Conservation (phyloP, 2,113 vertebrate genomes). For the Nothobranchius kuhntae region DNA sequence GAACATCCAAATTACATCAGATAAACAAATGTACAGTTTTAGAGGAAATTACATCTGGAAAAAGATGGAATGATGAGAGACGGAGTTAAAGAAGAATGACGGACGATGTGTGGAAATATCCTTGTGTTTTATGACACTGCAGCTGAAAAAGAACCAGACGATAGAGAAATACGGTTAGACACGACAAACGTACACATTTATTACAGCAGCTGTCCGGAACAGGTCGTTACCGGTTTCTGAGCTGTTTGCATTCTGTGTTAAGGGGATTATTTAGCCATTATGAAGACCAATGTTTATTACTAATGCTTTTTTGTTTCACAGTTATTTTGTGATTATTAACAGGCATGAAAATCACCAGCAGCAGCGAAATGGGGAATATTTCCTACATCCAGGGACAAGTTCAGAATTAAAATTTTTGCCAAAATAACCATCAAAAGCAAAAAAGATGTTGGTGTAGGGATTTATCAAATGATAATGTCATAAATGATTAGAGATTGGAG, state of each 20-base stretch:
- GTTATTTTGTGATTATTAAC: too few species aligned
- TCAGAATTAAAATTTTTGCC: too few species aligned
- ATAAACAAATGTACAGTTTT: slow-evolving; percentile 48
- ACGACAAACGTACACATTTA: slow-evolving; percentile 14
- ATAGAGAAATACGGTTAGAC: slow-evolving; percentile 17
- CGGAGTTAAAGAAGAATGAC: slow-evolving; percentile 24
- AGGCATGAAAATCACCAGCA: too few species aligned
- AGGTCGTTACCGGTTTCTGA: slow-evolving; percentile 1
- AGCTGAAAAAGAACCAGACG: slow-evolving; percentile 55
- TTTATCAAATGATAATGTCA: too few species aligned
- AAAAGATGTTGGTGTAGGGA: too few species aligned
- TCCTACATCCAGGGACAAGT: too few species aligned
- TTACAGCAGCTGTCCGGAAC: slow-evolving; percentile 37
- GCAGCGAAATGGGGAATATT: too few species aligned
- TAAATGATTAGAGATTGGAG: too few species aligned
- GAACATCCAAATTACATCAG: slow-evolving; percentile 39
- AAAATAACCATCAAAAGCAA: too few species aligned
- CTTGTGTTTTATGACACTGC: slow-evolving; percentile 33
- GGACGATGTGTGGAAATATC: slow-evolving; percentile 28
- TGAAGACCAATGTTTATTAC: too few species aligned
- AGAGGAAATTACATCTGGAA: slow-evolving; percentile 35
- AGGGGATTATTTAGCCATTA: slow-evolving; percentile 4
- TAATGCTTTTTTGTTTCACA: too few species aligned
- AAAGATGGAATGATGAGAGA: slow-evolving; percentile 33
- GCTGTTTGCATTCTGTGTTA: neutral